Percentiles rank a stretch among this genome's conserved stretches.
phyloP scores from a whole-genome alignment of 2,113 vertebrate species.

The Epinephelus moara region DNA sequence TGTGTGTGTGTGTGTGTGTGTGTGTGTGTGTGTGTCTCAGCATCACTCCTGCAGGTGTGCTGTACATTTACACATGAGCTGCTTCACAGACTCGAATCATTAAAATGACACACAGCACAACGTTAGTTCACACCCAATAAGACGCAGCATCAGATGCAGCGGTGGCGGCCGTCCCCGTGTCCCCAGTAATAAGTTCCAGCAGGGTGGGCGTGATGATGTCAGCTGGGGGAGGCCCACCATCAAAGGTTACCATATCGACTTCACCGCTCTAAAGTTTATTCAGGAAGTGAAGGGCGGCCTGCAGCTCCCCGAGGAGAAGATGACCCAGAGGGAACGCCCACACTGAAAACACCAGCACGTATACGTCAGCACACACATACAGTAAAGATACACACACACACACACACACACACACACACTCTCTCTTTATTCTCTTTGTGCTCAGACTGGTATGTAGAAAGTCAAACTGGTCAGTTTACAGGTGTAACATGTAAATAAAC shows the following conservation, averaged over 20 bases:
- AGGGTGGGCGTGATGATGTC: constrained; percentile 48
- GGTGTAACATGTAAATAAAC: no score
- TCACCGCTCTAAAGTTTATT: constrained; percentile 35
- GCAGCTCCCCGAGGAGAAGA: constrained; percentile 47
- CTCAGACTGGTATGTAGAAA: no score
- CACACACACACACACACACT: not conserved
- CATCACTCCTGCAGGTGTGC: not conserved
- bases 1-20: no score
- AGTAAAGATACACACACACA: not conserved
- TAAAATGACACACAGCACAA: constrained; percentile 22
- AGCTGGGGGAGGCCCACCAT: constrained; percentile 27
- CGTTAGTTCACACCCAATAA: constrained; percentile 16
- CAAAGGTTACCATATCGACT: constrained; percentile 79
- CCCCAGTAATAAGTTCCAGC: constrained; percentile 64
- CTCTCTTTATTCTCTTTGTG: no score
- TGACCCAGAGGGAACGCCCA: constrained; percentile 23
- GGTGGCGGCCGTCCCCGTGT: constrained; percentile 41
- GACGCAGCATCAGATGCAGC: not conserved
- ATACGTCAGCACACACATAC: not conserved
- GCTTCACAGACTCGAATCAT: constrained; percentile 16
- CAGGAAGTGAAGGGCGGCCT: constrained; percentile 9
- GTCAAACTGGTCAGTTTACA: no score
- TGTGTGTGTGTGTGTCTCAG: not conserved
- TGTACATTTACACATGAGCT: constrained; percentile 16
- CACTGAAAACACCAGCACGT: not conserved